phyloP scores from a whole-genome alignment of 1,140 invertebrate species.

The Papilio polyxenes region DNA sequence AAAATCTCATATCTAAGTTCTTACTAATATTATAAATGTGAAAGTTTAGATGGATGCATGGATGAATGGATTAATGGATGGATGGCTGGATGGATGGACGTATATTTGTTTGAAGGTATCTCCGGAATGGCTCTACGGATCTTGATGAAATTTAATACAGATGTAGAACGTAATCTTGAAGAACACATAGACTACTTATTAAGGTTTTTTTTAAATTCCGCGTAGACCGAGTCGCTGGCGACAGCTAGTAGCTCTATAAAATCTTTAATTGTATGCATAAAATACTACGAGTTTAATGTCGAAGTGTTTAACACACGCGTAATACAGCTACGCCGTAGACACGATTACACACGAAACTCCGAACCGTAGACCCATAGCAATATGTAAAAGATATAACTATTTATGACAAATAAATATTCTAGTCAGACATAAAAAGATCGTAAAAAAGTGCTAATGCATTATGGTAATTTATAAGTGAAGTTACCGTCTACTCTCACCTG shows the following conservation, averaged over 20 bases:
- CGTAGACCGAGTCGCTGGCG: no score
- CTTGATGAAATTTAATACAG: no score
- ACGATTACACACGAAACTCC: background rate
- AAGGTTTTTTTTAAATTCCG: no score
- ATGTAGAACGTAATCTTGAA: no score
- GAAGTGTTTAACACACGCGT: background rate
- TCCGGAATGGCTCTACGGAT: no score
- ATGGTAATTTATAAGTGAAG: constrained; percentile 1
- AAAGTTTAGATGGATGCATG: no score
- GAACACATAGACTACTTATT: no score
- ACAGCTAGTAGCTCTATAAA: background rate
- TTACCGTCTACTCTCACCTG: constrained; percentile 26
- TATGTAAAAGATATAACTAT: constrained; percentile 21
- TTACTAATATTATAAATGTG: no score
- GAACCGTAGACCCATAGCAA: background rate
- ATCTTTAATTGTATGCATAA: background rate
- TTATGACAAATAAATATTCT: constrained; percentile 16
- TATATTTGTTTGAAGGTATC: no score
- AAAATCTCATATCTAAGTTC: no score
- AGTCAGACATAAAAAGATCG: constrained; percentile 14
- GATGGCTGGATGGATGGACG: no score
- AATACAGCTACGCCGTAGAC: background rate
- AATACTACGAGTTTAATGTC: background rate
- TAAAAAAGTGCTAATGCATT: constrained; percentile 32
- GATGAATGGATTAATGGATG: no score